Evolutionary conservation across 2,888 invertebrate species (phyloP), one percentile per base, ranked within the genome.

Genomic region (Shargacucullia verbasci): DNA sequence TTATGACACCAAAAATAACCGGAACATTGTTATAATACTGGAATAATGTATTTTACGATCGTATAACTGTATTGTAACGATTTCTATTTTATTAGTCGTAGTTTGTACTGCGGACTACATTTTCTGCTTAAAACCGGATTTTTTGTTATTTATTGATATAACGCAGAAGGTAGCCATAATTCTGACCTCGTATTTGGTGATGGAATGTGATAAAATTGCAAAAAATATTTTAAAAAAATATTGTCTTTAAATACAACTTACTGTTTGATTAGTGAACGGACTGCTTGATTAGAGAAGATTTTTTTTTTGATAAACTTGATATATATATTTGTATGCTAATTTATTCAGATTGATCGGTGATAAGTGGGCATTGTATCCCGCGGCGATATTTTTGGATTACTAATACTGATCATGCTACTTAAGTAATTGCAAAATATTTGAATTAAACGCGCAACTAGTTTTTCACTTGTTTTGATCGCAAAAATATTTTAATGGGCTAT

Each of bases 11-110:
- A 60, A 78, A 71, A 60, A 65, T 61, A 67, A 73, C 76, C 67
- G 75, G 73, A 66, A 70, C 57, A 68, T 66, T 64, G 58, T 58
- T 64, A 55, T 70, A 70, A 67, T 56, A 59, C 47, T 53, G 70
- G 65, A 70, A 78, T 69, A 74, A 76, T 76, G 60, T 76, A 66
- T 80, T 82, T 78, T 79, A 81, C 73, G 82, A 76, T 71, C 75
- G 59, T 63, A 59, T 82, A 81, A 82, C 81, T 79, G 82, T 82
- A 66, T 64, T 77, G 59, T 56, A 63, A 57, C 59, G 71, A 75
- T 78, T 78, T 78, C 75, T 79, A 66, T 79, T 75, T 78, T 79
- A 79, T 78, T 76, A 60, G 62, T 56, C 50, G 37, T 44, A 60
- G 41, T 59, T 53, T 25, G 45, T 73, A 70, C 39, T 50, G 40